A percentile compares a stretch with the other conserved stretches of the same genome.
Conservation (phyloP, 2,888 invertebrate genomes). For the Cerceris ruficornis region DNA sequence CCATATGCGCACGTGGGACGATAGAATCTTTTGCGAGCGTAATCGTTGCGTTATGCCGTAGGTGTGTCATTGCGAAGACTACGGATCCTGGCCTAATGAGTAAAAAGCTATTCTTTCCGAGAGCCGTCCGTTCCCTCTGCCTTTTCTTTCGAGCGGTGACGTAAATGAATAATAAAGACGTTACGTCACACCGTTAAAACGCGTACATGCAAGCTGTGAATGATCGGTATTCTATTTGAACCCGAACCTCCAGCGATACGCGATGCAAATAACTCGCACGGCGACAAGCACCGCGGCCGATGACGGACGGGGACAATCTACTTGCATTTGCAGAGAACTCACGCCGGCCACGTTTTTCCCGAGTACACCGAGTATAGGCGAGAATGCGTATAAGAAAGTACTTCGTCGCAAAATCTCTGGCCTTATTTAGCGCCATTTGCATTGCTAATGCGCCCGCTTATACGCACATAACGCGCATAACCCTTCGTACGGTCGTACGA, state of each 20-base stretch:
- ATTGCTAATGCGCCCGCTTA: conserved; percentile 32
- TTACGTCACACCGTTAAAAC: neutral
- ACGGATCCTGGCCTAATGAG: neutral
- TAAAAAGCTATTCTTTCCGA: neutral
- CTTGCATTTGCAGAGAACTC: too few relatives aligned
- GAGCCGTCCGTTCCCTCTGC: neutral
- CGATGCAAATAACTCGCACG: conserved; percentile 7
- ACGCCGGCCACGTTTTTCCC: too few relatives aligned
- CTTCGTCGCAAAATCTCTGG: conserved; percentile 9
- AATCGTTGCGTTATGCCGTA: neutral
- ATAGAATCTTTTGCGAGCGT: neutral
- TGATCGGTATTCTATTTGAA: conserved; percentile 10
- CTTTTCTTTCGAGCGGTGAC: conserved; percentile 10
- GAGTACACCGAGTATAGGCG: neutral
- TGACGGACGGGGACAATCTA: neutral
- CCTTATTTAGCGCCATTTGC: conserved; percentile 35
- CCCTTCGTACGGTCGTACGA: too few relatives aligned
- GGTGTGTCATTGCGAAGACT: conserved; percentile 14
- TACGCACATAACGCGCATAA: neutral
- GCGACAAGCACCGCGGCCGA: neutral
- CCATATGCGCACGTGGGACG: neutral
- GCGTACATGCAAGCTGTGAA: conserved; percentile 17
- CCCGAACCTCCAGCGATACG: neutral
- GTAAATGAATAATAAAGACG: conserved; percentile 1
- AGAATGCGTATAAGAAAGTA: neutral